Percentiles rank a stretch among this genome's conserved stretches.
Evolutionary conservation across 2,113 vertebrate species (phyloP).

Genomic region (Eonycteris spelaea): DNA sequence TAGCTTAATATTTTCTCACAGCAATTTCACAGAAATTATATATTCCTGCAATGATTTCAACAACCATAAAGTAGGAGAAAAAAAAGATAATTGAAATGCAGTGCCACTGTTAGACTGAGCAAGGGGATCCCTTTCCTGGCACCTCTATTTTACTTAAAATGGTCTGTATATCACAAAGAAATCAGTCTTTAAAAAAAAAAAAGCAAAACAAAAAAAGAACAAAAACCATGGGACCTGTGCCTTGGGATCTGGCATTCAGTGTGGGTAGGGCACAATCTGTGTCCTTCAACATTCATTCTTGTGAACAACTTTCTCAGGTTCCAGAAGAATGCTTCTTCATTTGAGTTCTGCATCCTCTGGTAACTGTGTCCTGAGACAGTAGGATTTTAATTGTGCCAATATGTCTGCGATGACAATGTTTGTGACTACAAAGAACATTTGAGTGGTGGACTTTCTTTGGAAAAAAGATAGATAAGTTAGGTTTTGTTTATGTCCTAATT

Average conservation of each 20-base stretch:
- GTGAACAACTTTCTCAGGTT: background rate
- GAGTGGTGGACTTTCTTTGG: background rate
- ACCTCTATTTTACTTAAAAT: background rate
- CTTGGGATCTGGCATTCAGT: background rate
- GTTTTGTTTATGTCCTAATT: background rate
- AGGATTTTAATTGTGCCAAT: background rate
- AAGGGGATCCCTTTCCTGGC: background rate
- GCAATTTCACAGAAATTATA: background rate
- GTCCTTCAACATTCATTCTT: background rate
- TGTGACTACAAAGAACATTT: background rate
- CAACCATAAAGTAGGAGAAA: background rate
- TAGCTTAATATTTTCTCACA: background rate
- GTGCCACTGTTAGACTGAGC: background rate
- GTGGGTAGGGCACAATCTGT: background rate
- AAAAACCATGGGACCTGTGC: background rate
- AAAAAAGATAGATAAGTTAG: background rate
- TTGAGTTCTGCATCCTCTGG: too few species aligned
- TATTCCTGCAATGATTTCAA: background rate
- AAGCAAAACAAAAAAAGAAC: background rate
- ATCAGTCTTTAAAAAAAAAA: background rate
- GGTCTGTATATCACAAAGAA: background rate
- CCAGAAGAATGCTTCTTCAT: background rate
- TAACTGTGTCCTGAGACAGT: background rate
- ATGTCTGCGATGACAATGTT: background rate
- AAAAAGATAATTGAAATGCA: background rate